Evolutionary conservation across 2,888 invertebrate species (phyloP), one percentile per base, ranked within the genome.

Genomic region (Neoitamus cyanurus): DNA sequence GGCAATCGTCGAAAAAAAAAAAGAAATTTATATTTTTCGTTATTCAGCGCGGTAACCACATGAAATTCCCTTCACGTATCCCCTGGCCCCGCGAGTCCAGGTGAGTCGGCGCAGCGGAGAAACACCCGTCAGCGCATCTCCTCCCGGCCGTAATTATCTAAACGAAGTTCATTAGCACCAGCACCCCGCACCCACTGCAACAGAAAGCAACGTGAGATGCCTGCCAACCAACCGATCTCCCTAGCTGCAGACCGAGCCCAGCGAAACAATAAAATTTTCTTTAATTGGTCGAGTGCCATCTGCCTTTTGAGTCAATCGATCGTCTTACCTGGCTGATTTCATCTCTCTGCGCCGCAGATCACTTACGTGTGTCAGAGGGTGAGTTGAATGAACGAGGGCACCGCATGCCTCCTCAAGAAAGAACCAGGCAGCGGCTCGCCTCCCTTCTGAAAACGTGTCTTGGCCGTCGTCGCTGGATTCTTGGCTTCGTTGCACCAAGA

Each of bases 201-300:
- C 82, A 82, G 78, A 78, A 48, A 58, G 30, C n/a, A 28, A 78
- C 78, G 58, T 78, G 78, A 78, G 78, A 78, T 58, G 78, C 46
- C 69, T 82, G 36, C 68, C 36, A 69, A 82, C 9, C 5, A 15
- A 58, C 7, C 7, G 13, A 69, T 82, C 82, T 69, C 82, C 82
- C 69, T 69, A 68, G 30, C 31, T 30, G 69, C 82, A 82, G 36
- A 36, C 36, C 37, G 15, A 69, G 69, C 68, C 15, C 69, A 69
- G 82, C 37, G 58, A 42, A 69, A 82, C 82, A 82, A 83, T 83
- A 83, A 83, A 83, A 83, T 46, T 70, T 72, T 83, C 83, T 83
- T 83, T 83, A 83, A 83, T 83, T 83, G 83, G 72, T 70, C 72
- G 83, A 69, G 70, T 83, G 83, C 83, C 83, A 83, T 83, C 83